Base-by-base conservation (phyloP, 2,113 vertebrate species). In the Panurus biarmicus region DNA sequence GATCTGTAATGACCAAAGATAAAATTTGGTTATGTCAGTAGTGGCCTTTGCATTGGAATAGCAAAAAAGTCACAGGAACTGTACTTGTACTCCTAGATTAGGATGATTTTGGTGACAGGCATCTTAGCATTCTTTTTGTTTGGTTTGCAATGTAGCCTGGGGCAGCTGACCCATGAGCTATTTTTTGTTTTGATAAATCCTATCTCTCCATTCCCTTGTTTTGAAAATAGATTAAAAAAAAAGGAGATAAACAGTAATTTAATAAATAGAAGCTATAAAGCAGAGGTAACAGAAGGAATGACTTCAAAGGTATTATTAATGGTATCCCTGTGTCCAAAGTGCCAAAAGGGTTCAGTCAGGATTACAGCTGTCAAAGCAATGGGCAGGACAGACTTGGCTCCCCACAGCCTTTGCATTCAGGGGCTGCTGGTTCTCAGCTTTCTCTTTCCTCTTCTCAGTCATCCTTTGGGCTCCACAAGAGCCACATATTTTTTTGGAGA, bases 241-340 rank as follows among this genome's bases (percentile, higher is more conserved):
- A 93, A 93, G 70, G 28, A 50, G 28, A 86, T 66, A 90, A 66
- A 51, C 54, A 51, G 76, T 74, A 90, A 94, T 95, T 95, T 93
- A 85, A 87, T 69, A 89, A 93, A 85, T 28, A 73, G 36, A 15
- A 69, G 79, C 51, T n/a, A 23, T 72, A 89, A 90, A 89, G 21
- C 51, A 83, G 79, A 83, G 54, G 44, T 83, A 93, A 24, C 36
- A 75, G 65, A 60, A 74, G 20, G 60, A 75, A 65, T 79, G n/a
- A 54, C 47, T 89, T 92, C 42, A 71, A 92, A 96, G 74, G 53
- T 77, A 40, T 64, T 69, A 54, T 85, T 79, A 61, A 25, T 70
- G 44, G 31, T 60, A 79, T 69, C n/a, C 48, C 51, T 78, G 53
- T 50, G 45, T 72, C 53, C 72, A 44, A 60, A 75, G 67, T 23